These are phyloP conservation scores for Sebastes elongatus DNA, from an alignment of 2,797 vertebrate species.

Conservation along the genomic window DNA sequence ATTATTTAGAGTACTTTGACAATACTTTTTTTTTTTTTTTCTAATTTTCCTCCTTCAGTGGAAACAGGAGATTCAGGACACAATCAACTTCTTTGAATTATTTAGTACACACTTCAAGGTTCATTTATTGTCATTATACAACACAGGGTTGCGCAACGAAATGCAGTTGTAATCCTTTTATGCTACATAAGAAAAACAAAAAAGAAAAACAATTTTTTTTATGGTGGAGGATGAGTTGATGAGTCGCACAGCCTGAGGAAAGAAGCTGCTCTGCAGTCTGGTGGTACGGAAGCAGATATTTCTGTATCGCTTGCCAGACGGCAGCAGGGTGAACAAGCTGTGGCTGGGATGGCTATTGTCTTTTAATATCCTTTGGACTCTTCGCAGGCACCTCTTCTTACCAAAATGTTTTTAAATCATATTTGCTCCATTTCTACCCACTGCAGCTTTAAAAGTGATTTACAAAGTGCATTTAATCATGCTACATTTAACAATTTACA, in stretches of 20 bases:
- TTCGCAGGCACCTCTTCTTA: not conserved
- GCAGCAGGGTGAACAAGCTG: not conserved
- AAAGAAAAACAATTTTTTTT: not conserved
- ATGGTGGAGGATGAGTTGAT: not conserved
- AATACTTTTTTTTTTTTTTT: not conserved
- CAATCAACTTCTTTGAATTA: not conserved
- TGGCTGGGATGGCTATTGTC: not conserved
- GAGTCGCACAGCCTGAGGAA: not conserved
- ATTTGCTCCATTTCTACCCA: too few species aligned
- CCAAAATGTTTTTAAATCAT: not conserved
- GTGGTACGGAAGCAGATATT: too few species aligned
- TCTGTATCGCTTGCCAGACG: not conserved
- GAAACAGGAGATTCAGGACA: not conserved
- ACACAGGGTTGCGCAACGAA: not conserved
- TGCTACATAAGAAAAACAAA: not conserved
- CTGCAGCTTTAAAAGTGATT: too few species aligned
- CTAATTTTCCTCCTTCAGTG: not conserved
- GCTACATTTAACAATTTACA: not conserved
- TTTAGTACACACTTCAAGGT: not conserved
- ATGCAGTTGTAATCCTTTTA: not conserved
- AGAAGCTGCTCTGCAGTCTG: too few species aligned
- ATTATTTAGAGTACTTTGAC: not conserved
- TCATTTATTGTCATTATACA: not conserved
- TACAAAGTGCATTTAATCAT: not conserved
- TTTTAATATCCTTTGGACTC: not conserved